Evolutionary conservation across 2,888 invertebrate genomes (phyloP), one percentile per base, ranked within the genome.

Genomic region (Sinotaia quadrata): DNA sequence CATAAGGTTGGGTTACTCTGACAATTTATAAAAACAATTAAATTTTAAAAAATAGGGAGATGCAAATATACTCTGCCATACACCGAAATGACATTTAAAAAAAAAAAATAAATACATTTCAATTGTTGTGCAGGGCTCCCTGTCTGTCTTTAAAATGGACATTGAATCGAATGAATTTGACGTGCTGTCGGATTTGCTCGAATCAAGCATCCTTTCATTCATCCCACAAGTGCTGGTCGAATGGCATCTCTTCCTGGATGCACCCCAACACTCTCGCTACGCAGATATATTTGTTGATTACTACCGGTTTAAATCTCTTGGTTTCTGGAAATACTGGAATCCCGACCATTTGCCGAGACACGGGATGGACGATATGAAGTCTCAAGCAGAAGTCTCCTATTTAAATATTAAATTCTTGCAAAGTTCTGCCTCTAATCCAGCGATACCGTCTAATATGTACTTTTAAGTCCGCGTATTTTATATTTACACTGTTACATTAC

Each of bases 221-320:
- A 36, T 67, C 8, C 51, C 58, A 2, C 67, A 67, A 34, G 7
- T 67, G 8, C 52, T 67, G 21, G 37, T 59, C 8, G 67, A 67
- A 41, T 67, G 67, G 67, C 67, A 67, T 18, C 27, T 59, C 15
- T 67, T 67, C 31, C 5, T n/a, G 0, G 67, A 67, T 33, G 2
- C 24, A 21, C 67, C 67, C 31, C 67, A 58, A n/a, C 58, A 59
- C 24, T 49, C 51, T 3, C 61, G 51, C 34, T 61, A 61, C 34
- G 49, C 29, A 15, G 51, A 51, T 1, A 27, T 61, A 21, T n/a
- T 61, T 2, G 4, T 27, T 18, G 12, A 31, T 18, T 51, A 51
- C 36, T 33, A 27, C 61, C 2, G 24, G 31, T 51, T 51, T 27
- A 21, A 34, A 51, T 4, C 21, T 31, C 15, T 15, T 2, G 61